These are phyloP conservation scores for Tipula vernalis DNA, from an alignment of 2,888 invertebrate genomes.

Conservation along the genomic window DNA sequence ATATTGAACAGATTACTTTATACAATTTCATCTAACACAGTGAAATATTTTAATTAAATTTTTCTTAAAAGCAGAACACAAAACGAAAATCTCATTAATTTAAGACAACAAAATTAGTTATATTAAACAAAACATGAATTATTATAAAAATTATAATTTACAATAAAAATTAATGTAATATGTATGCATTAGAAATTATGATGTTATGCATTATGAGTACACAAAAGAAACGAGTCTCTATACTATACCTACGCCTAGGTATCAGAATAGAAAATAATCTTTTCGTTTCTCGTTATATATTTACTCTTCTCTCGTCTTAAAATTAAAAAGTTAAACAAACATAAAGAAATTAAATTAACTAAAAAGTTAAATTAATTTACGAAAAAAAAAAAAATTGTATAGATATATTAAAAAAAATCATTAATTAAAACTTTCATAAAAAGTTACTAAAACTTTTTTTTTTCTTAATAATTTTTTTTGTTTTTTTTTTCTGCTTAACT, in stretches of 20 bases:
- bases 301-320: background rate
- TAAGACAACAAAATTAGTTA: background rate
- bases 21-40: background rate
- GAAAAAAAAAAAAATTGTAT: background rate
- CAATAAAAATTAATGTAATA: background rate
- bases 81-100: background rate
- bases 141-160: background rate
- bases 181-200: background rate
- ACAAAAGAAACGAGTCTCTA: background rate
- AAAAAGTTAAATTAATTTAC: background rate
- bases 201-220: background rate
- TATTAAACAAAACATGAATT: background rate
- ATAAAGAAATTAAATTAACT: background rate
- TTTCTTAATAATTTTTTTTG: background rate
- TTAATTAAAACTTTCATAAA: slow-evolving; percentile 4
- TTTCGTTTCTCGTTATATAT: background rate
- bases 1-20: background rate
- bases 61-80: background rate
- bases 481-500: background rate
- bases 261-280: background rate
- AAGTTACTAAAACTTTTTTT: background rate
- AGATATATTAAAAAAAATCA: background rate
- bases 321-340: background rate
- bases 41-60: background rate
- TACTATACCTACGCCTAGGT: background rate